A percentile compares a stretch with the other conserved stretches of the same genome.
Conservation (phyloP, 1,140 invertebrate genomes). For the Tetramorium simillimum region DNA sequence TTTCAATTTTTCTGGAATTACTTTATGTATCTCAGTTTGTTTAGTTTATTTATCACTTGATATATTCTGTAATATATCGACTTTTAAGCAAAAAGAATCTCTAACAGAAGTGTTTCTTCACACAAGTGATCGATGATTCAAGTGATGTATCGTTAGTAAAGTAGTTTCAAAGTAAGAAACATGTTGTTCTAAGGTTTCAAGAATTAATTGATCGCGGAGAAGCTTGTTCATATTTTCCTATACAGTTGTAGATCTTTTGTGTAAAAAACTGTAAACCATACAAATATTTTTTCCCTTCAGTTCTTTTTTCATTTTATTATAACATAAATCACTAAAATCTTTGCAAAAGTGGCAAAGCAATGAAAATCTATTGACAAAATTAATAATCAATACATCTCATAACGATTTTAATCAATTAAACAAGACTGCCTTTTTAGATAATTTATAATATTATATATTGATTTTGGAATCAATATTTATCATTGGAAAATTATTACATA, state of each 20-base stretch:
- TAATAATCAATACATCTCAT: neutral
- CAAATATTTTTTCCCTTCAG: neutral
- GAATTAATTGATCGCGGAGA: slow-evolving; percentile 32
- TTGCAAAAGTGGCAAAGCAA: neutral
- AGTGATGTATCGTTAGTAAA: slow-evolving; percentile 33
- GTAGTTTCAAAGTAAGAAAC: slow-evolving; percentile 34
- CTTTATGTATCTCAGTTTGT: neutral
- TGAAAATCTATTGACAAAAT: neutral
- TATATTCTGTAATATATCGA: slow-evolving; percentile 16
- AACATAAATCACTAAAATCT: neutral
- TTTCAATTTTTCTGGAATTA: neutral
- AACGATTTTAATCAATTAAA: neutral
- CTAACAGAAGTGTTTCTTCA: slow-evolving; percentile 11
- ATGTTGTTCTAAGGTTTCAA: slow-evolving; percentile 23
- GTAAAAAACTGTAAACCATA: neutral
- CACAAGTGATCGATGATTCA: slow-evolving; percentile 26
- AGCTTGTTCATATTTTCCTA: neutral
- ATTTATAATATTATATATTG: neutral
- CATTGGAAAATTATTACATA: neutral
- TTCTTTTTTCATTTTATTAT: neutral
- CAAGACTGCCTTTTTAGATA: neutral
- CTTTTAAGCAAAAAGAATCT: slow-evolving; percentile 35
- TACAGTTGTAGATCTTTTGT: neutral
- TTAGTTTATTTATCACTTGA: slow-evolving; percentile 33
- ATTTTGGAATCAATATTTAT: too few relatives aligned